A percentile compares a stretch with the other conserved stretches of the same genome.
Evolutionary conservation across 2,888 invertebrate species (phyloP).

Genomic region (Ischnus inquisitorius): DNA sequence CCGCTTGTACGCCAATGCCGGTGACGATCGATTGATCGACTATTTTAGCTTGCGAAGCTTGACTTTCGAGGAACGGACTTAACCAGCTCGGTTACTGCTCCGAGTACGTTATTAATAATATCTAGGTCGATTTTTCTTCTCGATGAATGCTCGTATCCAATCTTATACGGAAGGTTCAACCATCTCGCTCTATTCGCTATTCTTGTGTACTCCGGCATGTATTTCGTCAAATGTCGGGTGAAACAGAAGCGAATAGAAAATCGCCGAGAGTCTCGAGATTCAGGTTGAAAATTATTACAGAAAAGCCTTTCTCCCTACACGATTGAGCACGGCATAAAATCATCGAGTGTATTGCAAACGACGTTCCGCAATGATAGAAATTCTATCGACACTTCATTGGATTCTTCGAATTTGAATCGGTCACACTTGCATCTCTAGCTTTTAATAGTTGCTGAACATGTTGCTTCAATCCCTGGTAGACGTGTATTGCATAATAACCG

Average conservation of each 20-base stretch:
- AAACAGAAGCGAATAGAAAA: no score
- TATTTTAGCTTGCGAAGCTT: no score
- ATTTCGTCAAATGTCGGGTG: no score
- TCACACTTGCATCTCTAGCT: neutral
- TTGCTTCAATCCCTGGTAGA: slow-evolving; percentile 15
- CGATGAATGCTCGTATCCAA: neutral
- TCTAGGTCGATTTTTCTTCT: neutral
- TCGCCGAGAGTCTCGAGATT: no score
- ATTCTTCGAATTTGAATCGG: neutral
- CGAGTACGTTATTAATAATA: neutral
- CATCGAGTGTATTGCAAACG: neutral
- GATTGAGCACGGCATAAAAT: no score
- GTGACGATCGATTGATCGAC: no score
- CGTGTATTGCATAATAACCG: slow-evolving; percentile 40
- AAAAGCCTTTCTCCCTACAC: no score
- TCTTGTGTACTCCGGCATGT: no score
- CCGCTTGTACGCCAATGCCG: no score
- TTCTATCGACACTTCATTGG: neutral
- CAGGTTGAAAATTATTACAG: no score
- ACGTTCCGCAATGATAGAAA: neutral
- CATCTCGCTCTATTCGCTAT: neutral
- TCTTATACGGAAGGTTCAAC: neutral
- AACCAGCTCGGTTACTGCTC: neutral
- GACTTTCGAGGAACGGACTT: neutral
- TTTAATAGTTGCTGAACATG: slow-evolving; percentile 72